A percentile compares a stretch with the other conserved stretches of the same genome.
These are phyloP conservation scores for Blastomussa wellsi DNA, from an alignment of 92 coral and sea anemone genomes.

Conservation along the genomic window DNA sequence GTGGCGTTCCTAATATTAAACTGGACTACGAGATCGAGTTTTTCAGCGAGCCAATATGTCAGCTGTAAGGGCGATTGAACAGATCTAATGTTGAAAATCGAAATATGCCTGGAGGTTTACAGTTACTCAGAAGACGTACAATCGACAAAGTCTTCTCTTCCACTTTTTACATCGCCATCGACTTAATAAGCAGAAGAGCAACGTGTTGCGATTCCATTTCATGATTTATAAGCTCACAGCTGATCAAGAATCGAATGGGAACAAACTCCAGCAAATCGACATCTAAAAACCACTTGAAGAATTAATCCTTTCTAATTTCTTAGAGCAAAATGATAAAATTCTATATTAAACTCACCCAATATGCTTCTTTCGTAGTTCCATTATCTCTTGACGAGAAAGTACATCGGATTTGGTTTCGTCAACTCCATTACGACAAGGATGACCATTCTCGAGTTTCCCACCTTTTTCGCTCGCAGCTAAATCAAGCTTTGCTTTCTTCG, in stretches of 20 bases:
- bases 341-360: conserved; percentile 27
- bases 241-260: too few species aligned
- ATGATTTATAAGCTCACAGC: not conserved
- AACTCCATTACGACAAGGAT: not conserved
- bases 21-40: not conserved
- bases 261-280: not conserved
- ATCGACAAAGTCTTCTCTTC: not conserved
- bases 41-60: not conserved
- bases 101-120: not conserved
- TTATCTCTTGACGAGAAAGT: conserved; percentile 17
- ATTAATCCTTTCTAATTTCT: not conserved
- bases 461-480: not conserved
- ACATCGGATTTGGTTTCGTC: not conserved
- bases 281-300: not conserved
- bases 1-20: not conserved
- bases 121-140: not conserved
- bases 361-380: conserved; percentile 22
- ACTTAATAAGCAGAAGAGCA: not conserved
- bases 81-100: not conserved
- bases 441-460: conserved; percentile 11
- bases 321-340: not conserved
- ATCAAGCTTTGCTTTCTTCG: conserved; percentile 40
- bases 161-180: not conserved
- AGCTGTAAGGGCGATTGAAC: not conserved
- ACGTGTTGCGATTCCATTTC: not conserved